A percentile compares a stretch with the other conserved stretches of the same genome.
Conservation (phyloP, 2,888 invertebrate species). For the Punctoribates punctum region DNA sequence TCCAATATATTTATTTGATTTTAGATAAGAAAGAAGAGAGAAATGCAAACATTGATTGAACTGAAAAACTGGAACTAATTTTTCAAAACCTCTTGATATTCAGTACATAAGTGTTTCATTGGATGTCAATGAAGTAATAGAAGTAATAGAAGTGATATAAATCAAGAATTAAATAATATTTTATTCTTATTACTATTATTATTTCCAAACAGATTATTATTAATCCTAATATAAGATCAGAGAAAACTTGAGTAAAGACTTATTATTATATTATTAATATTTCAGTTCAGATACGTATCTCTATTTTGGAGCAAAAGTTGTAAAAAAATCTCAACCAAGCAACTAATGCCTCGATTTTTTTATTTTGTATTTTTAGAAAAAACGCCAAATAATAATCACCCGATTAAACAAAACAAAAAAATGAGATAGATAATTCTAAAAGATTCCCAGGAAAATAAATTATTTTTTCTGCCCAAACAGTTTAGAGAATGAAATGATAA, state of each 20-base stretch:
- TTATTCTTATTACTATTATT: neutral
- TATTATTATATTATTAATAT: too few relatives aligned
- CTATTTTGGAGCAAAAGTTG: too few relatives aligned
- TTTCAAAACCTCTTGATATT: neutral
- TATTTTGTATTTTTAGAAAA: too few relatives aligned
- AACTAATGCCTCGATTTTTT: too few relatives aligned
- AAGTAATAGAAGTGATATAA: conserved; percentile 14
- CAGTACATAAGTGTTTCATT: neutral
- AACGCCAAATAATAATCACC: neutral
- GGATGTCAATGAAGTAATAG: conserved; percentile 22
- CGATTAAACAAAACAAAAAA: neutral
- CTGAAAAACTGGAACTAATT: conserved; percentile 23
- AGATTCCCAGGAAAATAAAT: neutral
- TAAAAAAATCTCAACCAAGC: too few relatives aligned
- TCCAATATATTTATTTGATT: conserved; percentile 20
- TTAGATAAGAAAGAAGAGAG: neutral
- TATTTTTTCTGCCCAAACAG: neutral
- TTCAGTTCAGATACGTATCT: too few relatives aligned
- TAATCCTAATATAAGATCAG: neutral
- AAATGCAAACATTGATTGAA: neutral
- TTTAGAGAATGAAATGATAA: neutral
- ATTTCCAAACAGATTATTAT: neutral
- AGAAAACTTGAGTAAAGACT: too few relatives aligned
- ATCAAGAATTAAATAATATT: neutral
- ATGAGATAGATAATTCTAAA: neutral